Percentiles rank a stretch among this genome's conserved stretches.
These are phyloP conservation scores for Mohoua ochrocephala DNA, from an alignment of 2,113 vertebrate species.

Conservation along the genomic window DNA sequence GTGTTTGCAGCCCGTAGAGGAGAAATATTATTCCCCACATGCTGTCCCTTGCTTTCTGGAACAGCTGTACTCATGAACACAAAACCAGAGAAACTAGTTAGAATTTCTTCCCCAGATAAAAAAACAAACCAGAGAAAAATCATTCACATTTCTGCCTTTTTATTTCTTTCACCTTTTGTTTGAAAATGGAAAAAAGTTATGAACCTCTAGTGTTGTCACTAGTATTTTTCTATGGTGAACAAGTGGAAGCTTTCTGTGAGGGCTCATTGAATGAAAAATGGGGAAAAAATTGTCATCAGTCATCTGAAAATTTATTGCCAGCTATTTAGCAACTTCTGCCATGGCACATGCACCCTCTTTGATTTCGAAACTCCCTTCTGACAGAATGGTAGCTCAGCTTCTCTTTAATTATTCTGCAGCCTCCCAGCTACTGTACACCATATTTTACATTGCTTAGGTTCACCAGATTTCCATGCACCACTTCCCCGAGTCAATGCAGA, in stretches of 20 bases:
- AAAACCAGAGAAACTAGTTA: neutral
- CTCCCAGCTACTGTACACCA: neutral
- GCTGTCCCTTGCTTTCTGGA: neutral
- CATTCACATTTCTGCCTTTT: neutral
- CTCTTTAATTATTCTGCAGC: neutral
- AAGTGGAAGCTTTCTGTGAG: neutral
- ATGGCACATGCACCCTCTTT: neutral
- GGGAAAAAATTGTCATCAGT: neutral
- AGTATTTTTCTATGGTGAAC: neutral
- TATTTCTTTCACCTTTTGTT: neutral
- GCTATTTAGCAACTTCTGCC: neutral
- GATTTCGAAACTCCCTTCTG: neutral
- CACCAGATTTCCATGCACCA: neutral
- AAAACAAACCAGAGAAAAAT: neutral
- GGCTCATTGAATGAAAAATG: neutral
- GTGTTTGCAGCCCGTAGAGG: neutral
- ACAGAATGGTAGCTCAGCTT: neutral
- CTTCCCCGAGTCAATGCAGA: conserved; percentile 62
- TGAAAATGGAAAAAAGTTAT: neutral
- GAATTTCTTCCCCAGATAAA: neutral
- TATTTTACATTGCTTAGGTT: neutral
- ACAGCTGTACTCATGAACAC: neutral
- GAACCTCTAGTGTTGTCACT: neutral
- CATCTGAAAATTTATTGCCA: neutral
- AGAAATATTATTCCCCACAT: neutral